Conservation (phyloP, 2,113 vertebrate genomes). For the Mormoops blainvillei region DNA sequence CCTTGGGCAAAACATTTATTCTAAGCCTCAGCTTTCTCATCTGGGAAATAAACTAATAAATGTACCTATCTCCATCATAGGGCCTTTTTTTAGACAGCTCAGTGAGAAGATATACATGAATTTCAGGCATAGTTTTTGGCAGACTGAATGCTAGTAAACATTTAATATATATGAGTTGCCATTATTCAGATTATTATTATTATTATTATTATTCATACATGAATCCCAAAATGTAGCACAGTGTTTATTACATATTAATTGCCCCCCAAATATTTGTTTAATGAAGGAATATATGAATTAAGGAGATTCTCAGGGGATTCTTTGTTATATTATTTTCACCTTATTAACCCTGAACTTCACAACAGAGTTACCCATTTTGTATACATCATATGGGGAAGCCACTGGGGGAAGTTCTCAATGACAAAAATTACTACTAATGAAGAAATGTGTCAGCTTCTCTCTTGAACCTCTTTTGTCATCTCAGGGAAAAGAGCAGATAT, state of each 20-base stretch:
- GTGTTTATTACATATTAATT: not conserved
- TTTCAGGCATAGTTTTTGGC: not conserved
- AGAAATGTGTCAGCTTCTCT: not conserved
- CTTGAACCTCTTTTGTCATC: not conserved
- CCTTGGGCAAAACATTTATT: not conserved
- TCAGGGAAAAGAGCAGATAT: not conserved
- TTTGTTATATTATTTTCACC: not conserved
- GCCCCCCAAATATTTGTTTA: not conserved
- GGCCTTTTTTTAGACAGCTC: not conserved
- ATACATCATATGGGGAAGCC: not conserved
- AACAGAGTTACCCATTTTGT: not conserved
- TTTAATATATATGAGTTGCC: not conserved
- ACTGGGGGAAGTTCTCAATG: not conserved
- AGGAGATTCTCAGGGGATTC: not conserved
- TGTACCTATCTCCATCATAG: not conserved
- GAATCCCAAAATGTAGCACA: not conserved
- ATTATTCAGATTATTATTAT: not conserved
- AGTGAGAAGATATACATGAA: not conserved
- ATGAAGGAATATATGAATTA: not conserved
- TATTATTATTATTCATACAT: not conserved
- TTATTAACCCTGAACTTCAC: not conserved
- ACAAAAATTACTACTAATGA: not conserved
- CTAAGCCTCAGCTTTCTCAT: not conserved
- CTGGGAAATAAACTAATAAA: not conserved
- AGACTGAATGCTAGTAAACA: not conserved